Evolutionary conservation across 2,113 vertebrate species (phyloP).

Genomic region (Hassar affinis): DNA sequence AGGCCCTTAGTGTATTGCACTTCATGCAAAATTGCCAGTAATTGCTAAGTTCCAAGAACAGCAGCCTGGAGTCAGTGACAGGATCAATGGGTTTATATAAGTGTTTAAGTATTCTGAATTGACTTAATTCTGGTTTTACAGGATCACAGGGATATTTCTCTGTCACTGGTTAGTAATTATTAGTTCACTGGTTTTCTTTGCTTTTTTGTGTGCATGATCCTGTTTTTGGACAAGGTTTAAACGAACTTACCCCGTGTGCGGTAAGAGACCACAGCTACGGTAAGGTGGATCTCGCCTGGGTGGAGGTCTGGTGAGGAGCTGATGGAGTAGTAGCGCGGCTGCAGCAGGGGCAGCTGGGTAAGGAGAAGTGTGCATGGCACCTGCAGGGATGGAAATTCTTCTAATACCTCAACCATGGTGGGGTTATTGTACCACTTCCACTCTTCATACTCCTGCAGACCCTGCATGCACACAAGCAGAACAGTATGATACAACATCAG

Average conservation of each 20-base stretch:
- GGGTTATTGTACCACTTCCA: conserved; percentile 98
- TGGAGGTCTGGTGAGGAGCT: conserved; percentile 92
- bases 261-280: conserved; percentile 93
- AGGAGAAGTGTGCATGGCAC: conserved; percentile 91
- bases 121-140: not conserved
- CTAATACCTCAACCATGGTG: conserved; percentile 90
- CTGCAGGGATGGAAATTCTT: conserved; percentile 93
- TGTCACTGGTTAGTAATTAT: not conserved
- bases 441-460: conserved; percentile 94
- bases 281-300: conserved; percentile 92
- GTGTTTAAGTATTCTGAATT: not conserved
- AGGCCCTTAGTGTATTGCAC: conserved; percentile 11
- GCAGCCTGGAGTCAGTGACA: not conserved
- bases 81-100: not conserved
- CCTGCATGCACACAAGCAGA: conserved; percentile 68
- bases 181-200: not conserved
- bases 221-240: not conserved
- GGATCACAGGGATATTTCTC: not conserved
- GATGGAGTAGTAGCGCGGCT: conserved; percentile 96
- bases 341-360: conserved; percentile 91
- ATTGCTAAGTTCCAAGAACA: not conserved
- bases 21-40: not conserved
- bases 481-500: not conserved
- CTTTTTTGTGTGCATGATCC: not conserved
- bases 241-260: conserved; percentile 80